These are phyloP conservation scores for Coturnix japonica DNA, from an alignment of 2,113 vertebrate species.

Conservation along the genomic window DNA sequence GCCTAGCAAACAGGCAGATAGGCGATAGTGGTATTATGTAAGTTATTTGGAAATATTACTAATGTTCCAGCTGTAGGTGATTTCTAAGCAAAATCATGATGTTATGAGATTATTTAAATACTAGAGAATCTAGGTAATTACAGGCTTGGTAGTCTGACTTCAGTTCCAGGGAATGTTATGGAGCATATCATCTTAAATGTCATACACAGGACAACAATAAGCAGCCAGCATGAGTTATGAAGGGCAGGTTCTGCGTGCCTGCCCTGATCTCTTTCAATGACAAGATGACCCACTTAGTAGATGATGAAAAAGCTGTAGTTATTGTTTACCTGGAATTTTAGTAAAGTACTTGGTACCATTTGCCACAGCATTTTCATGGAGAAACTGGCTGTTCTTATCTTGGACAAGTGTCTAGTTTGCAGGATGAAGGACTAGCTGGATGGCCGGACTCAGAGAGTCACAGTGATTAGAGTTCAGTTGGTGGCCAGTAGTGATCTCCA, in stretches of 20 bases:
- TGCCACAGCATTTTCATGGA: background rate
- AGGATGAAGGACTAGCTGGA: background rate
- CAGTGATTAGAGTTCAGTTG: background rate
- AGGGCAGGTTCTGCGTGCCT: background rate
- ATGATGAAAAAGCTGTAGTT: background rate
- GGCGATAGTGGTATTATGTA: background rate
- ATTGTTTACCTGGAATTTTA: background rate
- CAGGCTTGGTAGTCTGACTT: background rate
- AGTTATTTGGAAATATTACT: background rate
- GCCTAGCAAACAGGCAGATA: background rate
- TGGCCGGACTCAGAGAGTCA: background rate
- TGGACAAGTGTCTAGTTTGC: background rate
- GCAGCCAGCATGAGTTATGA: background rate
- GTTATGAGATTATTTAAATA: background rate
- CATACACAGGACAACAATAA: background rate
- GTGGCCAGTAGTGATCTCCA: background rate
- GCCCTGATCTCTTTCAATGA: background rate
- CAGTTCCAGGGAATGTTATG: background rate
- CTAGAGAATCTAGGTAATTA: background rate
- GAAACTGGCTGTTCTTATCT: background rate
- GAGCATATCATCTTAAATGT: background rate
- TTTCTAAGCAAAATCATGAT: background rate
- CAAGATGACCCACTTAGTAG: background rate
- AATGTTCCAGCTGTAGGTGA: background rate
- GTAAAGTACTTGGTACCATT: background rate